phyloP scores from a whole-genome alignment of 1,140 invertebrate species.

The Sarcophaga bullata region DNA sequence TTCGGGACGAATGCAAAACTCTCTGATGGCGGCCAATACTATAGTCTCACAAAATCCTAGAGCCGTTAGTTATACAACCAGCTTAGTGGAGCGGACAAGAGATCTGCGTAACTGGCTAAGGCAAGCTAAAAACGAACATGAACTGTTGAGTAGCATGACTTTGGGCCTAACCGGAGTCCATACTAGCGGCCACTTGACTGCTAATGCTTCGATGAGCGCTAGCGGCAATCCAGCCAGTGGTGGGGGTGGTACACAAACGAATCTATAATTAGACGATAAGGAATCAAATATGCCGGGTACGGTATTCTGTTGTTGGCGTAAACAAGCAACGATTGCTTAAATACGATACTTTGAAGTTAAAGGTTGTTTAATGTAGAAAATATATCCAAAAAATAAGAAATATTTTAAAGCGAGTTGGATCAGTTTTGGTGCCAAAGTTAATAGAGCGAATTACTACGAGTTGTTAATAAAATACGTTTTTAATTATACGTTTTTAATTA shows the following conservation, averaged over 20 bases:
- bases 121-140: constrained; percentile 63
- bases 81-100: constrained; percentile 73
- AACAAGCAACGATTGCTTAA: constrained; percentile 11
- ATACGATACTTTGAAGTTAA: background rate
- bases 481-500: background rate
- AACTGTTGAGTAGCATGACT: constrained; percentile 52
- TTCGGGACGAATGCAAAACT: constrained; percentile 56
- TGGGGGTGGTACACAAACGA: constrained; percentile 42
- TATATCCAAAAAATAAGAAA: background rate
- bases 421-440: constrained; percentile 30
- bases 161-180: constrained; percentile 30
- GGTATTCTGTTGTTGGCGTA: constrained; percentile 45
- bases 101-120: constrained; percentile 74
- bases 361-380: background rate
- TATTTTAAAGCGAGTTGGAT: constrained; percentile 20
- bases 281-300: background rate
- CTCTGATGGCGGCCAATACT: constrained; percentile 63
- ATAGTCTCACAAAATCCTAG: constrained; percentile 67
- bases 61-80: constrained; percentile 67
- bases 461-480: constrained; percentile 11
- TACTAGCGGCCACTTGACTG: constrained; percentile 24
- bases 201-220: constrained; percentile 26
- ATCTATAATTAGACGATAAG: constrained; percentile 45
- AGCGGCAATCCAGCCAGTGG: constrained; percentile 26
- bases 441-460: constrained; percentile 13